Evolutionary conservation across 30 jellyfish, hydroid and myxozoan species (phyloP).

Genomic region (Pelagia noctiluca): DNA sequence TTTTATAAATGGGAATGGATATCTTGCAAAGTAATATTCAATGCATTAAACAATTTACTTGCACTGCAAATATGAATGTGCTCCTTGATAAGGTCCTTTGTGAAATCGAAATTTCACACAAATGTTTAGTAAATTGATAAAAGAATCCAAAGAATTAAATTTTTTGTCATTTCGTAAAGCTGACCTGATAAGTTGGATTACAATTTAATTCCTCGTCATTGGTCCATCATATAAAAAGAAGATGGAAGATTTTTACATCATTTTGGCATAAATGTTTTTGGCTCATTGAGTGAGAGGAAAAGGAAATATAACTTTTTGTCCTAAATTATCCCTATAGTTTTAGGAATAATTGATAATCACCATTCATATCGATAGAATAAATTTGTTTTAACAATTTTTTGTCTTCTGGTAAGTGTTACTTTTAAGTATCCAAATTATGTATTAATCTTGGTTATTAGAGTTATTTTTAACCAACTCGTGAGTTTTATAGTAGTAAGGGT

Average conservation of each 20-base stretch:
- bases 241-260: not conserved
- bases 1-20: not conserved
- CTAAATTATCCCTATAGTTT: not conserved
- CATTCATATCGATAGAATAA: not conserved
- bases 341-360: not conserved
- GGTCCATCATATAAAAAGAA: not conserved
- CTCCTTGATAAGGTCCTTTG: not conserved
- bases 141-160: not conserved
- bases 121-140: not conserved
- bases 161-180: not conserved
- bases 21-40: not conserved
- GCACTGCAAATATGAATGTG: not conserved
- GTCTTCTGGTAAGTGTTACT: not conserved
- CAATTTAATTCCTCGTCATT: not conserved
- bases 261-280: not conserved
- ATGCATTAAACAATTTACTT: not conserved
- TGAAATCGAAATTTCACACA: not conserved
- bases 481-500: not conserved
- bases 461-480: not conserved
- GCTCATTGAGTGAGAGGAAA: not conserved
- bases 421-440: not conserved
- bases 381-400: not conserved
- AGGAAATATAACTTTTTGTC: not conserved
- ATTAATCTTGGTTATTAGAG: not conserved
- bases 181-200: constrained; percentile 1